A percentile compares a stretch with the other conserved stretches of the same genome.
Conservation (phyloP, 2,797 vertebrate genomes). For the Botia kubotai region DNA sequence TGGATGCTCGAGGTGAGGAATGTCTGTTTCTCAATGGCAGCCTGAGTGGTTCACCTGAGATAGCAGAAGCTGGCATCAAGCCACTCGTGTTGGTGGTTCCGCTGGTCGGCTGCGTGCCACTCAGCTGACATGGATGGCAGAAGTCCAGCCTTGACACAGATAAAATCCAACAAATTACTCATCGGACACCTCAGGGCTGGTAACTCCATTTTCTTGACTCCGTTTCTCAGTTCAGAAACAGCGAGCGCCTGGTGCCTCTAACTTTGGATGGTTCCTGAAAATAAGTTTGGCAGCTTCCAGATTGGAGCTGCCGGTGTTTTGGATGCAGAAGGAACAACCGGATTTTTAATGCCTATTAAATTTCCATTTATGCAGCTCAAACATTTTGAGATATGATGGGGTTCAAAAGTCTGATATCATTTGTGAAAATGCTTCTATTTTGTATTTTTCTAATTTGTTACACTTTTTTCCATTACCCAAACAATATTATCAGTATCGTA, state of each 20-base stretch:
- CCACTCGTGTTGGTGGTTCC: neutral
- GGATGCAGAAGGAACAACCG: neutral
- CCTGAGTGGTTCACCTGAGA: constrained; percentile 13
- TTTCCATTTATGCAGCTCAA: neutral
- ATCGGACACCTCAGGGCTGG: neutral
- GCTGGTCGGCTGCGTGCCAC: neutral
- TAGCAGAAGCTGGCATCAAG: constrained; percentile 18
- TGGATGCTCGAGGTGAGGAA: constrained; percentile 29
- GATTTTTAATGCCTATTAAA: constrained; percentile 19
- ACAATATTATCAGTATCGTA: too few species aligned
- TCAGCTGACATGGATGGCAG: constrained; percentile 43
- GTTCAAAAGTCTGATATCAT: neutral
- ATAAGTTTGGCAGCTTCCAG: neutral
- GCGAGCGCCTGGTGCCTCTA: neutral
- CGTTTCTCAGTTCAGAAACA: neutral
- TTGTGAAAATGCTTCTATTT: neutral
- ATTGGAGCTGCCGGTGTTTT: constrained; percentile 12
- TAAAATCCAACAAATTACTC: constrained; percentile 48
- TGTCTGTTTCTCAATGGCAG: constrained; percentile 25
- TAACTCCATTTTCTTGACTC: constrained; percentile 3
- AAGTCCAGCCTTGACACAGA: constrained; percentile 28
- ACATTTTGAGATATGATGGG: neutral
- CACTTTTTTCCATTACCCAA: too few species aligned
- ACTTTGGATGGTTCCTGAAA: neutral
- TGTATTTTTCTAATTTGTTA: neutral